A percentile compares a stretch with the other conserved stretches of the same genome.
phyloP scores from a whole-genome alignment of 2,888 invertebrate genomes.

The Heliconius cydno region DNA sequence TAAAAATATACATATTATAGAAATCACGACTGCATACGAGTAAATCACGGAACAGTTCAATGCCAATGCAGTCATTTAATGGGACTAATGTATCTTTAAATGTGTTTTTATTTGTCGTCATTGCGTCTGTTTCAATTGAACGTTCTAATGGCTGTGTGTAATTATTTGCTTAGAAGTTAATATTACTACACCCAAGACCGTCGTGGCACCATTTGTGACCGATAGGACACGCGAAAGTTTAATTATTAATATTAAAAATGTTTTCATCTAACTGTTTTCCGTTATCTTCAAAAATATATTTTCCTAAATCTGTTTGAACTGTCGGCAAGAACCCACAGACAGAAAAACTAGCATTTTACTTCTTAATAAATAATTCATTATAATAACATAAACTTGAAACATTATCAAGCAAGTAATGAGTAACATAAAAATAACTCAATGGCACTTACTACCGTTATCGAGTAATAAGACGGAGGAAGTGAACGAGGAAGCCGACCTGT shows the following conservation, averaged over 20 bases:
- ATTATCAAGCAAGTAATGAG: too few relatives aligned
- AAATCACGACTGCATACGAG: slow-evolving; percentile 13
- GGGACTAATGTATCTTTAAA: slow-evolving; percentile 40
- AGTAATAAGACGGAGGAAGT: too few relatives aligned
- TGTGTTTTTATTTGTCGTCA: slow-evolving; percentile 16
- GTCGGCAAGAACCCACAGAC: too few relatives aligned
- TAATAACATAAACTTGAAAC: too few relatives aligned
- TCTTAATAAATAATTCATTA: too few relatives aligned
- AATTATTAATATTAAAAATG: not conserved
- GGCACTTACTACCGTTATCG: too few relatives aligned
- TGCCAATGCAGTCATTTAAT: slow-evolving; percentile 45
- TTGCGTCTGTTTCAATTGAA: slow-evolving; percentile 10
- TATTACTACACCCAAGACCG: not conserved
- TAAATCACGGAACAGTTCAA: slow-evolving; percentile 38
- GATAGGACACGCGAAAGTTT: not conserved
- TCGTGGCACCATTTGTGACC: not conserved
- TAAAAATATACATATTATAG: slow-evolving; percentile 24
- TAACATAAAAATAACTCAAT: too few relatives aligned
- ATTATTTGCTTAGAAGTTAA: not conserved
- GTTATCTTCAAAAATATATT: not conserved
- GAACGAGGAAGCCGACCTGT: too few relatives aligned
- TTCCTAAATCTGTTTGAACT: too few relatives aligned
- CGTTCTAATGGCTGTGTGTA: not conserved
- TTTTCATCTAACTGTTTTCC: not conserved
- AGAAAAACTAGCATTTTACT: too few relatives aligned